Conservation (phyloP, 2,797 vertebrate species). For the Tauraco hartlaubi region DNA sequence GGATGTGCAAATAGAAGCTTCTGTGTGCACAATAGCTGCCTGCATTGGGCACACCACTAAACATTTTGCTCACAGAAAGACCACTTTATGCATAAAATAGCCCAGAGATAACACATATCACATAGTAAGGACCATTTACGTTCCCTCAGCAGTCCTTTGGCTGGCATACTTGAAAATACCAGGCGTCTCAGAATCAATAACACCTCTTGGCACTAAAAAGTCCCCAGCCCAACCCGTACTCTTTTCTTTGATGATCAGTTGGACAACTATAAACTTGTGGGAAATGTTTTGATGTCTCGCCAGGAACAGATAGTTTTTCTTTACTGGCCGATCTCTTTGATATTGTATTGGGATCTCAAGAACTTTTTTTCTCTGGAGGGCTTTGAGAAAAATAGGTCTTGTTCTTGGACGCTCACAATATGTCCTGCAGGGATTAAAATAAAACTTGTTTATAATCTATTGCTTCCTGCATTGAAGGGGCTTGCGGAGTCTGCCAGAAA, state of each 20-base stretch:
- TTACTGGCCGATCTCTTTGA: constrained; percentile 62
- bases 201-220: constrained; percentile 38
- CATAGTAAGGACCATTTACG: not conserved
- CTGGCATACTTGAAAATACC: constrained; percentile 30
- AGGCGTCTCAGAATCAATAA: not conserved
- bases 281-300: constrained; percentile 56
- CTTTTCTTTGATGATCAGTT: constrained; percentile 40
- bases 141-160: not conserved
- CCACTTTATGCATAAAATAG: not conserved
- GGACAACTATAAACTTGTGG: constrained; percentile 50
- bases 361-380: constrained; percentile 10
- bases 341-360: constrained; percentile 57
- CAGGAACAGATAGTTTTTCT: constrained; percentile 68
- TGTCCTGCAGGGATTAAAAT: constrained; percentile 59
- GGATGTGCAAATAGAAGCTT: not conserved
- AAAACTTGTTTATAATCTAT: constrained; percentile 69
- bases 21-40: not conserved
- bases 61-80: not conserved
- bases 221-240: not conserved
- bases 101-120: not conserved
- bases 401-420: constrained; percentile 36
- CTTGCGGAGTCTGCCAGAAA: constrained; percentile 36
- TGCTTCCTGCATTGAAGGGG: constrained; percentile 59
- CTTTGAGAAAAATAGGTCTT: constrained; percentile 52
- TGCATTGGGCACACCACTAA: accelerated